A percentile compares a stretch with the other conserved stretches of the same genome.
Evolutionary conservation across 2,888 invertebrate species (phyloP).

Genomic region (Mythimna ferrago): DNA sequence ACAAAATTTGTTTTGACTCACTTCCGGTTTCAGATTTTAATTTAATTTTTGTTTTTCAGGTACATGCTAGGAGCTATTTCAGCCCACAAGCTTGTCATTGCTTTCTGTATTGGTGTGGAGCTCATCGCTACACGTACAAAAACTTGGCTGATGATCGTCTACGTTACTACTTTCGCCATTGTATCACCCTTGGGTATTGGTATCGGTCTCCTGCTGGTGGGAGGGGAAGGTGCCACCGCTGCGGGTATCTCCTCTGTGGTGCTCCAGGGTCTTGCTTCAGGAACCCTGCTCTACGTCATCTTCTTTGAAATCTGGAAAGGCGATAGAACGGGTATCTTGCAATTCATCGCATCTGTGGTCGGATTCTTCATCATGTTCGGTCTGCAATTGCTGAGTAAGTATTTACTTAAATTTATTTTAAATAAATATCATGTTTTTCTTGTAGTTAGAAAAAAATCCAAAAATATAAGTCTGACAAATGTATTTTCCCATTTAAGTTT

Average conservation of each 20-base stretch:
- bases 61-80: slow-evolving; percentile 96
- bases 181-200: slow-evolving; percentile 96
- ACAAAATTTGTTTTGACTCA: slow-evolving; percentile 1
- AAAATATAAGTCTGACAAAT: not conserved
- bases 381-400: slow-evolving; percentile 91
- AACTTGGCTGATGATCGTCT: slow-evolving; percentile 91
- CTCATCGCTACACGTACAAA: slow-evolving; percentile 93
- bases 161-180: slow-evolving; percentile 94
- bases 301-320: slow-evolving; percentile 97
- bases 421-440: not conserved
- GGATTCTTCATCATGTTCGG: slow-evolving; percentile 95
- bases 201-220: slow-evolving; percentile 93
- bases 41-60: slow-evolving; percentile 76
- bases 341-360: slow-evolving; percentile 92
- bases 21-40: not conserved
- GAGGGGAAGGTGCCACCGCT: slow-evolving; percentile 90
- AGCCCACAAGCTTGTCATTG: slow-evolving; percentile 96
- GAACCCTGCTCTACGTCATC: slow-evolving; percentile 98
- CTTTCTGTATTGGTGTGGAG: slow-evolving; percentile 97
- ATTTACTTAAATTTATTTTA: slow-evolving; percentile 15
- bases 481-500: not conserved
- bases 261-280: slow-evolving; percentile 96
- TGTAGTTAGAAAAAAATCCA: not conserved
- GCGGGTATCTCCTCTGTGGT: slow-evolving; percentile 92
- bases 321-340: slow-evolving; percentile 91